Evolutionary conservation across 2,797 vertebrate species (phyloP), one percentile per base, ranked within the genome.

Genomic region (Dendrocincla fuliginosa): DNA sequence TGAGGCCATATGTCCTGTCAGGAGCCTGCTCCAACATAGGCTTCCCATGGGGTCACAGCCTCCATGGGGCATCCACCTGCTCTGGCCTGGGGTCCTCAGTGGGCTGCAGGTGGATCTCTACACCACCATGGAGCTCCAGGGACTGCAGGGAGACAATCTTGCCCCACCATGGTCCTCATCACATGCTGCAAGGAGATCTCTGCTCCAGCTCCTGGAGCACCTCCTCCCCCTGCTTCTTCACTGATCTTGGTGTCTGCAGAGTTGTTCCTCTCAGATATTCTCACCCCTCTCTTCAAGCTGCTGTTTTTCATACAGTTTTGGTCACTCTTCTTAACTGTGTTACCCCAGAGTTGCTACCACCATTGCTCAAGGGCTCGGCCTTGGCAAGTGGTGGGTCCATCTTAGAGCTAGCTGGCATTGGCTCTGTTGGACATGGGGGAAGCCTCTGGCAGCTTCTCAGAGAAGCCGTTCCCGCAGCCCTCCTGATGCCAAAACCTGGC

Each of bases 121-220:
- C 24, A 33, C 0, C 49, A n/a, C 16, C 0, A 2, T n/a, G 32
- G 5, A 0, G 2, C 53, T 25, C 32, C 32, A 0, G 8, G 41
- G 13, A 32, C 46, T 84, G 59, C 59, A 53, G 33, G 6, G 8
- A 12, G 44, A 49, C 24, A 44, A 30, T 25, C 25, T 17, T 35
- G 46, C 13, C 13, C 16, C 11, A 13, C 47, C 14, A 5, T 32
- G 33, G 35, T 64, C 22, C 32, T 44, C 41, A n/a, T 11, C 8
- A 11, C 0, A 4, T 24, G 18, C 65, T 73, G 76, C 39, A 53
- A 64, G 14, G 33, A 6, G 68, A 35, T 63, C 32, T 74, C 61
- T n/a, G 30, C 27, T 47, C 61, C 1, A 6, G 7, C 5, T 3
- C 16, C 33, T 18, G 44, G 2, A 47, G 4, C 55, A 30, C 1